Base-by-base conservation (phyloP, 2,888 invertebrate species). In the Nezara viridula region DNA sequence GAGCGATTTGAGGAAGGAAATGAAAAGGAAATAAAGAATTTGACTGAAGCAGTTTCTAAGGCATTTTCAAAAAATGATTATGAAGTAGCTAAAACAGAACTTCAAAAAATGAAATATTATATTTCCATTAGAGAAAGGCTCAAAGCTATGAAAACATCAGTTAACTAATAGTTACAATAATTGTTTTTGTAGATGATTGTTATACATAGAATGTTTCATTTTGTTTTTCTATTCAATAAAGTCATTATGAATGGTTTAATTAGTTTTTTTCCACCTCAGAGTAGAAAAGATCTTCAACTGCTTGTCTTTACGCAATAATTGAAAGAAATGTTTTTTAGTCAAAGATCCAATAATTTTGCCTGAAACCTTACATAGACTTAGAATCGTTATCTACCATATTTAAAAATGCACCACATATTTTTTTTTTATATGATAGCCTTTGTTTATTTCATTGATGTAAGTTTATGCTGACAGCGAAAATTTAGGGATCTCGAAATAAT, bases 91-190 rank as follows among this genome's bases (percentile, higher is more conserved):
- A 96, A 95, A 91, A 92, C 93, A 89, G 92, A 95, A 89, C 93
- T 98, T 40, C 94, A 96, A 81, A 94, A 95, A 92, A 95, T 98
- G 95, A 98, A 98, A 92, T 98, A 98, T 93, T 97, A 96, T 92
- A 94, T 95, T 27, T 98, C 96, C 92, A 95, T 98, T 92, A 95
- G 96, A 90, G 94, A 93, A 60, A 96, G 96, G 93, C 95, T 98
- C 90, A 97, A 97, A 93, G 93, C 91, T 44, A 90, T 90, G 66
- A 91, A 91, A 90, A 21, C 77, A 21, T 27, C 73, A 27, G 32
- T 81, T n/a, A 77, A 37, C 24, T 77, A 44, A n/a, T 12, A 81
- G 2, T 47, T 37, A 77, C n/a, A 81, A 47, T 40, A 40, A 47
- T n/a, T 32, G 0, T 7, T 32, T 66, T 19, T 21, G 10, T 73